Conservation (phyloP, 2,113 vertebrate genomes). For the Dasyprocta punctata region DNA sequence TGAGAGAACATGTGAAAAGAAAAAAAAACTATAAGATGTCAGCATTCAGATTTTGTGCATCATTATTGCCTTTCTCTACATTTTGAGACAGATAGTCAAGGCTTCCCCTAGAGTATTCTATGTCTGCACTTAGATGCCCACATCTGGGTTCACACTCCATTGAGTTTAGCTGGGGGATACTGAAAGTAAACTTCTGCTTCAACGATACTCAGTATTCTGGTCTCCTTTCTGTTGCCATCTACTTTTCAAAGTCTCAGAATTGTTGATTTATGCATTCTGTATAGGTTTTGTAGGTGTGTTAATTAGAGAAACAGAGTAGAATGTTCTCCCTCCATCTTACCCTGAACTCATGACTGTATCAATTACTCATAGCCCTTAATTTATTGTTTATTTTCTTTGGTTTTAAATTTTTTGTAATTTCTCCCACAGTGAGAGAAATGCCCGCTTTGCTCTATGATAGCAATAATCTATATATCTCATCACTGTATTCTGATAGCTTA, state of each 20-base stretch:
- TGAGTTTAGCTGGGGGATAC: not conserved
- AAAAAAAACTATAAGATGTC: not conserved
- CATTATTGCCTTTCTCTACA: not conserved
- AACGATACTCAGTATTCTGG: not conserved
- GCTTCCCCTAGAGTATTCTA: not conserved
- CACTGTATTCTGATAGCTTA: not conserved
- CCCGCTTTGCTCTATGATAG: fast-evolving
- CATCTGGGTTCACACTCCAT: not conserved
- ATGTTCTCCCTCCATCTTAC: not conserved
- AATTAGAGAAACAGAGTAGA: not conserved
- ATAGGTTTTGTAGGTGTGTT: not conserved
- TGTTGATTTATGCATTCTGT: not conserved
- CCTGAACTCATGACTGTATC: not conserved
- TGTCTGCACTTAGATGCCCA: not conserved
- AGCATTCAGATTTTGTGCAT: not conserved
- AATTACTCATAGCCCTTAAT: not conserved
- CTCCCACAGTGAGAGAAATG: not conserved
- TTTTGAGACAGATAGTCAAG: not conserved
- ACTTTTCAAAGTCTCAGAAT: not conserved
- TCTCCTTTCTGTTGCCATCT: not conserved
- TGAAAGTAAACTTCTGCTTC: not conserved
- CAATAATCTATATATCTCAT: not conserved
- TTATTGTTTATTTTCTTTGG: not conserved
- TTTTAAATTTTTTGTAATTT: not conserved
- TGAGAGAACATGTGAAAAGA: not conserved